phyloP scores from a whole-genome alignment of 2,888 invertebrate genomes.

The Allygus modestus region DNA sequence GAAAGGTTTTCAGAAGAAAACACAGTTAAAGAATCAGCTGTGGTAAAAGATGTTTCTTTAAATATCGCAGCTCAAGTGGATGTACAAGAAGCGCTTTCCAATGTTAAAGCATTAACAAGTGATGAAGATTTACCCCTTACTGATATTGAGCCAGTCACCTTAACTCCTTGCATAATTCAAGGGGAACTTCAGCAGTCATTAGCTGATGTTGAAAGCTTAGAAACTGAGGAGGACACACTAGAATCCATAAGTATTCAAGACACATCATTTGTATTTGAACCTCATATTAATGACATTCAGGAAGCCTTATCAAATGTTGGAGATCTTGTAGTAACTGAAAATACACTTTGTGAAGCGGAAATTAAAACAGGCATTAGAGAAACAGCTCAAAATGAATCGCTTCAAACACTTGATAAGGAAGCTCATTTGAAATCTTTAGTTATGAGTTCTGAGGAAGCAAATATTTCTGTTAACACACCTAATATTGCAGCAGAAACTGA shows the following conservation, averaged over 20 bases:
- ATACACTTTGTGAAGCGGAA: constrained; percentile 20
- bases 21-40: not conserved
- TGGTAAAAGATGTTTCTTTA: not conserved
- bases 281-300: constrained; percentile 42
- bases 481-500: constrained; percentile 9
- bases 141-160: not conserved
- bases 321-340: constrained; percentile 36
- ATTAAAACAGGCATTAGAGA: constrained; percentile 37
- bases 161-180: constrained; percentile 9
- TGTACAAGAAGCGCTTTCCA: not conserved
- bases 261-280: constrained; percentile 51
- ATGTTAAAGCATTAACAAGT: not conserved
- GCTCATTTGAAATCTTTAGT: constrained; percentile 23
- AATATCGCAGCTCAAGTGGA: constrained; percentile 29
- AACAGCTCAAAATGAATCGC: constrained; percentile 39
- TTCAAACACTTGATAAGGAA: constrained; percentile 63
- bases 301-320: constrained; percentile 45
- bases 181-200: constrained; percentile 50
- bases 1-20: not conserved
- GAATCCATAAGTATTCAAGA: constrained; percentile 46
- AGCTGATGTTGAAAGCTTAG: constrained; percentile 70
- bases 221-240: constrained; percentile 32
- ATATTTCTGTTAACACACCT: constrained; percentile 8
- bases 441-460: not conserved
- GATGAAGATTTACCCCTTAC: not conserved